These are phyloP conservation scores for Portunus trituberculatus DNA, from an alignment of 1,140 invertebrate species.

Conservation along the genomic window DNA sequence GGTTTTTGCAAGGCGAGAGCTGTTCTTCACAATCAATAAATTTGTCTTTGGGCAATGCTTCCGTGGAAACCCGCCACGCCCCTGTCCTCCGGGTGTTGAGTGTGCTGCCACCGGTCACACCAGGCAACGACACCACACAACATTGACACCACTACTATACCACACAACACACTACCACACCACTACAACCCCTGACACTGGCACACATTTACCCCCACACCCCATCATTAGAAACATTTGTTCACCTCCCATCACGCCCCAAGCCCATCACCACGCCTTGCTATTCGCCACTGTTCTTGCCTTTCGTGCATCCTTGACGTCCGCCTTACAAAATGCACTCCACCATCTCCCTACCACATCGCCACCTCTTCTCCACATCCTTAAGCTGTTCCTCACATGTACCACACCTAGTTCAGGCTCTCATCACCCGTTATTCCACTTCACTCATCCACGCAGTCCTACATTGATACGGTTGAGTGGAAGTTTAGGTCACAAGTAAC, in stretches of 20 bases:
- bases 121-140: no score
- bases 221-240: neutral
- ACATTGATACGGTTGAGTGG: no score
- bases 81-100: neutral
- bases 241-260: neutral
- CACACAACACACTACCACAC: neutral
- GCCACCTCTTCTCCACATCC: neutral
- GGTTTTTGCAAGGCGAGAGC: neutral
- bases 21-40: slow-evolving; percentile 4
- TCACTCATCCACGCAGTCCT: no score
- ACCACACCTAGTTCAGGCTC: neutral
- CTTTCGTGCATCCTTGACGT: neutral
- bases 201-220: neutral
- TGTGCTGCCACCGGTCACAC: neutral
- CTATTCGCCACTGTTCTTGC: neutral
- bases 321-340: neutral
- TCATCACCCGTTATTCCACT: no score
- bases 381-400: neutral
- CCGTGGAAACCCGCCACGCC: neutral
- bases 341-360: neutral
- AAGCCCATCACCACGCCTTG: neutral
- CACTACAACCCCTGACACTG: neutral
- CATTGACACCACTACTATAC: no score
- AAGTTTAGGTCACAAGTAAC: no score
- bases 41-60: neutral